Conservation (phyloP, 2,797 vertebrate species). For the Bucorvus abyssinicus region DNA sequence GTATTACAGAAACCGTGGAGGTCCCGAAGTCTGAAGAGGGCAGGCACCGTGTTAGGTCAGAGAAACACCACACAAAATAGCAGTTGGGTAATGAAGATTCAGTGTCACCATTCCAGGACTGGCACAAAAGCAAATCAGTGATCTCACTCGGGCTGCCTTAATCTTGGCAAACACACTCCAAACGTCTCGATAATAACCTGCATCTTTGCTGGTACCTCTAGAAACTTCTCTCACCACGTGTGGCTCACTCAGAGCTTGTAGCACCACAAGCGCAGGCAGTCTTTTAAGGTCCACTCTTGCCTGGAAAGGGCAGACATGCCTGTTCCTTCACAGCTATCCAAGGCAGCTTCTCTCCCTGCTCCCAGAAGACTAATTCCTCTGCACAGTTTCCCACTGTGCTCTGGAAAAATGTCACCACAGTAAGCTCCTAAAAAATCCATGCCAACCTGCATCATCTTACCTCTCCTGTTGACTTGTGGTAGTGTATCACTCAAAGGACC, state of each 20-base stretch:
- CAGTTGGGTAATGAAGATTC: constrained; percentile 25
- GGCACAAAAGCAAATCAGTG: background rate
- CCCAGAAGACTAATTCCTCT: background rate
- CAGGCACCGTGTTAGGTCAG: constrained; percentile 81
- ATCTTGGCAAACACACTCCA: background rate
- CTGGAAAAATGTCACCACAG: background rate
- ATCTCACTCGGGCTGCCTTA: background rate
- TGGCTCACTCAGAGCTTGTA: background rate
- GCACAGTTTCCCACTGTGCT: background rate
- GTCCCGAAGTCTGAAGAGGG: constrained; percentile 80
- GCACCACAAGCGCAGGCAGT: no score
- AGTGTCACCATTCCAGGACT: background rate
- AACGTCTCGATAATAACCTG: background rate
- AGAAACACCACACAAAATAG: constrained; percentile 70
- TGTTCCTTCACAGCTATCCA: background rate
- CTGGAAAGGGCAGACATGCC: background rate
- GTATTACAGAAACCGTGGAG: constrained; percentile 73
- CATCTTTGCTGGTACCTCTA: background rate
- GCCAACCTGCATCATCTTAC: background rate
- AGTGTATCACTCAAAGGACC: background rate
- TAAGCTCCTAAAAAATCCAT: background rate
- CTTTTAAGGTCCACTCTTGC: background rate
- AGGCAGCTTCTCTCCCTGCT: background rate
- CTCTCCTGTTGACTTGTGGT: background rate
- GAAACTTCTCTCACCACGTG: background rate